These are phyloP conservation scores for Ormyrus nitidulus DNA, from an alignment of 2,888 invertebrate genomes.

Conservation along the genomic window DNA sequence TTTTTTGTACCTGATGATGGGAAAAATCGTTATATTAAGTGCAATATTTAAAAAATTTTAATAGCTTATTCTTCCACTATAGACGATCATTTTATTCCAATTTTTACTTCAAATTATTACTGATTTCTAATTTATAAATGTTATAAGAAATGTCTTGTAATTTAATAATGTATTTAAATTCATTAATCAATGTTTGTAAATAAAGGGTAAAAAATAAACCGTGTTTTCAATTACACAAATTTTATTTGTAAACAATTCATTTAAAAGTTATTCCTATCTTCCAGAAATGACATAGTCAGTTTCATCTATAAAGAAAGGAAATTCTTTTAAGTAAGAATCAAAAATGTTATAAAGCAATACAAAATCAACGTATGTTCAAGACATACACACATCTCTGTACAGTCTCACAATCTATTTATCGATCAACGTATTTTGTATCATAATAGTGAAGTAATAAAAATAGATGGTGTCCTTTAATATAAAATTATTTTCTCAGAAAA, in stretches of 20 bases:
- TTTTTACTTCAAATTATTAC: neutral
- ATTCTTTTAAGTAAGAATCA: constrained; percentile 17
- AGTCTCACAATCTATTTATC: constrained; percentile 44
- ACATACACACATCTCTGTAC: constrained; percentile 47
- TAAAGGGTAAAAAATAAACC: constrained; percentile 29
- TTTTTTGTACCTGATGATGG: neutral
- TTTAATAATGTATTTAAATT: constrained; percentile 27
- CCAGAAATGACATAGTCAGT: constrained; percentile 43
- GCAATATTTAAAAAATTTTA: too few relatives aligned
- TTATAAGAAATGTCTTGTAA: constrained; percentile 7
- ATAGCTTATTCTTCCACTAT: neutral
- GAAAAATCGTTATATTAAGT: neutral
- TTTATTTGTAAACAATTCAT: constrained; percentile 61
- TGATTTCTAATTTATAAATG: too few relatives aligned
- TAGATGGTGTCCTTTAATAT: constrained; percentile 38
- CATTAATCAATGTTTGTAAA: constrained; percentile 12
- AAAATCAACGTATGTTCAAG: constrained; percentile 51
- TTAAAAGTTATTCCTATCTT: constrained; percentile 50
- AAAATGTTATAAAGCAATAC: constrained; percentile 45
- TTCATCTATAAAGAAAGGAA: constrained; percentile 29
- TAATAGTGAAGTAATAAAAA: constrained; percentile 44
- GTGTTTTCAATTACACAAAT: constrained; percentile 22
- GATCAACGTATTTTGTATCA: constrained; percentile 19
- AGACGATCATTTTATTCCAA: constrained; percentile 10
- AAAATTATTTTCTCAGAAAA: constrained; percentile 49